Evolutionary conservation across 37 sponge, comb jelly and placozoan species (phyloP), one percentile per base, ranked within the genome.

Genomic region (Chondrilla cf. caribensis): DNA sequence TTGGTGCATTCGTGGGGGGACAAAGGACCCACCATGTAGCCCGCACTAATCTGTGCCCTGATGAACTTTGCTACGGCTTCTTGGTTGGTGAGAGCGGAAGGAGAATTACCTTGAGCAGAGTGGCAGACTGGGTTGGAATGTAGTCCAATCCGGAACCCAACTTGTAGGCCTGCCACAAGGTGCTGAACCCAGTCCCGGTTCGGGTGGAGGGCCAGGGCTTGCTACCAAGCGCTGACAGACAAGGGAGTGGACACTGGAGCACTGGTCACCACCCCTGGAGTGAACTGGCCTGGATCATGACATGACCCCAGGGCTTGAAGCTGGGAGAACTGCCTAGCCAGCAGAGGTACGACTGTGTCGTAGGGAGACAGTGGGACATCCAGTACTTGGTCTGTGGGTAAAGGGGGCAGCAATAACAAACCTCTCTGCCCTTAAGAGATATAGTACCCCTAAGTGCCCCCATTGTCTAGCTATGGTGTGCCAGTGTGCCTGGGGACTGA

Each of bases 21-120:
- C 14, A 86, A 26, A 14, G 81, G 81, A 15, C 86, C 86, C 28
- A 80, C 22, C 75, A 86, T 66, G 15, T 64, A 32, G 40, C 86
- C 86, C 28, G 58, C 58, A 6, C 21, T 2, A 15, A 58, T 17
- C 54, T 85, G 58, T 55, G 47, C 3, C 38, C 18, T 6, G 14
- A 85, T 21, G 66, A 64, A 85, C 51, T 6, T 58, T 24, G 38
- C 26, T 47, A 85, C 79, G 18, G 79, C 79, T 33, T 58, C 31
- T 0, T 68, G 60, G 81, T 81, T 80, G 4, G 83, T 81, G 6
- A 24, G 26, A 33, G 81, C 22, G 28, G 81, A 86, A 5, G 44
- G 44, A n/a, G 54, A 24, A 40, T 71, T 80, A 37, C 35, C 76
- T 43, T 6, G 42, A 6, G 76, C 25, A 0, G 76, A 7, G 6